A percentile compares a stretch with the other conserved stretches of the same genome.
Evolutionary conservation across 2,113 vertebrate genomes (phyloP).

Genomic region (Varanus komodoensis): DNA sequence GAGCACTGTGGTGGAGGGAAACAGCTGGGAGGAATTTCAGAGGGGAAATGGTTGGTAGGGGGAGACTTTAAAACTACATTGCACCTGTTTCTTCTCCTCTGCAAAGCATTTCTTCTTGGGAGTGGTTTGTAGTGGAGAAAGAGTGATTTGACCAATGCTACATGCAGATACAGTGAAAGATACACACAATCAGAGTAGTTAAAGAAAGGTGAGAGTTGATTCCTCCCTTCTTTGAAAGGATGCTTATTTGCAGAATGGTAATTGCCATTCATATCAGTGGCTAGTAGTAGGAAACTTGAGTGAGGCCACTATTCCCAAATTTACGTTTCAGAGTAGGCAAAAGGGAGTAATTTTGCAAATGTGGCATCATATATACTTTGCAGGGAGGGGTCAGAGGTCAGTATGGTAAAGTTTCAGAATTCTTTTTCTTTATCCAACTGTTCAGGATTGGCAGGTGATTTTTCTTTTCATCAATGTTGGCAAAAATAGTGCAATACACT

Average conservation of each 20-base stretch:
- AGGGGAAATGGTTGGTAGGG: not conserved
- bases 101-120: not conserved
- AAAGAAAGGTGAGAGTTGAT: not conserved
- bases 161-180: not conserved
- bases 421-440: not conserved
- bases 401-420: not conserved
- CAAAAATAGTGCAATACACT: constrained; percentile 47
- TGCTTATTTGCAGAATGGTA: not conserved
- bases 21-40: not conserved
- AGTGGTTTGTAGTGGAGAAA: not conserved
- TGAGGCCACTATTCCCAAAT: not conserved
- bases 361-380: not conserved
- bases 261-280: not conserved
- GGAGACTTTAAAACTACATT: not conserved
- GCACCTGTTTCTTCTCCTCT: not conserved
- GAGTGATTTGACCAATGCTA: not conserved
- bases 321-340: not conserved
- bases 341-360: not conserved
- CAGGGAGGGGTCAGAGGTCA: not conserved
- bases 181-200: too few relatives aligned
- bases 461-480: constrained; percentile 45
- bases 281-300: not conserved
- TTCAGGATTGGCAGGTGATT: constrained; percentile 26
- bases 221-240: not conserved
- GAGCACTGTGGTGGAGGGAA: not conserved